Evolutionary conservation across 2,113 vertebrate genomes (phyloP), one percentile per base, ranked within the genome.

Genomic region (Eretmochelys imbricata): DNA sequence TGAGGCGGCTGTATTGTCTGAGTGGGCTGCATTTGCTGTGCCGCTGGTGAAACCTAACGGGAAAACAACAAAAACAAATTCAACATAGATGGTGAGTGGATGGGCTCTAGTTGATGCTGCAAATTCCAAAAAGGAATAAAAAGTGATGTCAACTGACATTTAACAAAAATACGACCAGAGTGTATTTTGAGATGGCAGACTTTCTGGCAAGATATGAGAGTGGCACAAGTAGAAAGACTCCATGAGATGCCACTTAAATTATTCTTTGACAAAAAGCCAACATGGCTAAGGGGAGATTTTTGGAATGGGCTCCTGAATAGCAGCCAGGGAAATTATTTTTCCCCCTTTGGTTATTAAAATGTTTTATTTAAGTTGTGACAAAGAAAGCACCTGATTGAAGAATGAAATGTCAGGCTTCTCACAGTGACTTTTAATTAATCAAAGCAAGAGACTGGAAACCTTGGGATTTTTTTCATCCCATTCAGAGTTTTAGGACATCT

Each of bases 11-110:
- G 99, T 98, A 99, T 97, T 6, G 99, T 99, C 98, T 99, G 99
- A 7, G 99, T 99, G 89, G 99, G 99, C 97, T 99, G 99, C 99
- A 99, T 99, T 98, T 99, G 99, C 98, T 99, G 99, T 0, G 99
- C 98, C 0, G 99, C 99, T 5, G 99, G 99, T 38, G 99, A 99
- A 96, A 99, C 99, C 99, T 99, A 98, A 65, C 0, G 17, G 55
- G 51, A 54, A 84, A 89, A 59, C 65, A 94, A 69, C 62, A 19
- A 48, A 84, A 38, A 12, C 46, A 49, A 54, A 90, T 85, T 87
- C 55, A 57, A 51, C 17, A 53, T 53, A n/a, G 5, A 48, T 27
- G 85, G 85, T 57, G 49, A 78, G 88, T 7, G 57, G 17, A 81
- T 59, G 79, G 24, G 82, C 24, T 54, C 48, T 19, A 57, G 87